Base-by-base conservation (phyloP, 2,888 invertebrate genomes). In the Harpagoxenus sublaevis region DNA sequence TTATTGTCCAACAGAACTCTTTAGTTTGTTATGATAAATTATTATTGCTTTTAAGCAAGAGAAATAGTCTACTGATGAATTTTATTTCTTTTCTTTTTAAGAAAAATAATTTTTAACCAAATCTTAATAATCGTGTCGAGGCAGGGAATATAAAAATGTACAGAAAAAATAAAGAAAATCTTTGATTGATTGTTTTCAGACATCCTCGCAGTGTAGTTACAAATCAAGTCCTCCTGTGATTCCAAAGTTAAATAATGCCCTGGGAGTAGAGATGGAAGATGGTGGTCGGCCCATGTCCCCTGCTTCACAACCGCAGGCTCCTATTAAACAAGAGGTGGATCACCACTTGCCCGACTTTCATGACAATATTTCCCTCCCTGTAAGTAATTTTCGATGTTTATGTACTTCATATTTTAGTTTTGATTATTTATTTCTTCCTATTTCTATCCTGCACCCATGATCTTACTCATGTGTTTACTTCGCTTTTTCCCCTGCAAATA, bases 161-260 rank as follows among this genome's bases (percentile, higher is more conserved):
- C 15, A 18, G 18, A 53, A 3, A 53, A 55, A 53, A 53, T 71
- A 4, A 12, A 63, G n/a, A 65, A 53, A 63, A 65, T 15, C n/a
- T 10, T 75, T 53, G 15, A 23, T 86, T 84, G 89, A 73, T 84
- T 90, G 90, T 89, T 93, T 95, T 70, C 93, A 97, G 97, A 96
- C 96, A 95, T 96, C 96, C 92, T 96, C 96, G 93, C 96, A 96
- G 95, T 96, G 96, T 96, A 96, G 96, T 96, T 97, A 96, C 95
- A 97, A 96, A 96, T 96, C 96, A 95, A 96, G 96, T 95, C 96
- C 96, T 92, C 92, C 94, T 91, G 93, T 94, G 92, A 93, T 92
- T 93, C 96, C 96, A 96, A 97, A 97, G 96, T 95, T 96, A 95
- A 96, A 96, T 95, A 96, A 96, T 93, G 96, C 96, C 92, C 95